Evolutionary conservation across 2,113 vertebrate genomes (phyloP).

Genomic region (Ceyx cyanopectus): DNA sequence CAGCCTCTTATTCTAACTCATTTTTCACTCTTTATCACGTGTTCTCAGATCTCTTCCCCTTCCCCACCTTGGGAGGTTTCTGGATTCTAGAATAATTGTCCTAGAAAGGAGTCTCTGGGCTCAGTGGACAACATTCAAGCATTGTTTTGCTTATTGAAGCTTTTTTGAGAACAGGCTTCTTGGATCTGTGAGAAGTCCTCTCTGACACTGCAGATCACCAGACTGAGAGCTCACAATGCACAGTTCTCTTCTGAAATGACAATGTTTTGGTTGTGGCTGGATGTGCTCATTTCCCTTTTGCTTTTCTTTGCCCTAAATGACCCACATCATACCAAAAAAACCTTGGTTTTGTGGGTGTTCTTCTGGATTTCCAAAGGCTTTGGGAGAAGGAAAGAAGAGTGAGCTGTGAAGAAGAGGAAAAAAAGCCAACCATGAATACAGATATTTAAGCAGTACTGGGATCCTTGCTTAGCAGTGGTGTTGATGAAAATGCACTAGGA

Average conservation of each 20-base stretch:
- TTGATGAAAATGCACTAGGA: slow-evolving; percentile 46
- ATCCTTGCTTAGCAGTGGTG: background rate
- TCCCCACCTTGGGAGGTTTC: background rate
- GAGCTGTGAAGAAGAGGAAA: background rate
- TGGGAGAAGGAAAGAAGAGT: background rate
- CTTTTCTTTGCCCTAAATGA: background rate
- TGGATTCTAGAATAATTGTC: background rate
- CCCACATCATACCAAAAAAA: background rate
- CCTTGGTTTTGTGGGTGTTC: background rate
- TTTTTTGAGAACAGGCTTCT: background rate
- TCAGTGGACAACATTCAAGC: background rate
- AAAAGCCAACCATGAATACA: background rate
- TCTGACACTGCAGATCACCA: background rate
- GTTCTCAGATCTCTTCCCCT: background rate
- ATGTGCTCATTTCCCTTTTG: background rate
- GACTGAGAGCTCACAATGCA: background rate
- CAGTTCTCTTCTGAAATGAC: background rate
- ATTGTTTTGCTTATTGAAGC: background rate
- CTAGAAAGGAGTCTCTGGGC: background rate
- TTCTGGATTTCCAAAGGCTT: background rate
- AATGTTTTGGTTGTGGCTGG: background rate
- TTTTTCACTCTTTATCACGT: background rate
- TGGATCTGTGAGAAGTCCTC: background rate
- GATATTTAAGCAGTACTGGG: slow-evolving; percentile 2
- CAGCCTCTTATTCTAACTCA: background rate